Evolutionary conservation across 92 coral and sea anemone genomes (phyloP), one percentile per base, ranked within the genome.

Genomic region (Heliopora coerulea): DNA sequence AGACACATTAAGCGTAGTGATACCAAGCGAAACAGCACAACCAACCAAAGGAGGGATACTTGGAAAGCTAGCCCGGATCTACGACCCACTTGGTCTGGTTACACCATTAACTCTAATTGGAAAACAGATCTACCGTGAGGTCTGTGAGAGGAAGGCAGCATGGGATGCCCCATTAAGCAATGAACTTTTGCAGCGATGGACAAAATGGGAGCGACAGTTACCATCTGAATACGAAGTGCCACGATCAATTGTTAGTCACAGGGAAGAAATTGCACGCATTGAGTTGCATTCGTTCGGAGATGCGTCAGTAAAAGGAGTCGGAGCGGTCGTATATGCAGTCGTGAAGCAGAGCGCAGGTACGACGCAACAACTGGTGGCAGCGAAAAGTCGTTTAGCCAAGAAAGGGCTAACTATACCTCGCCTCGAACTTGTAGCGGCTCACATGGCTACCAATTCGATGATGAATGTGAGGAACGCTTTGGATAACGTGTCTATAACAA

Each of bases 21-120:
- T 62, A 10, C 73, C 81, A 7, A 24, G 29, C 30, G 73, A 48
- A 6, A 28, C 40, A 44, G 73, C 62, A 37, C 62, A 46, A 31
- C 62, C 70, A 62, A 50, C 73, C 59, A n/a, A 77, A 23, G 28
- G 81, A 18, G 81, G 73, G 5, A 63, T 77, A 49, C 81, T 77
- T 20, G 64, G 72, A 3, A 77, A 62, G 19, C 40, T 77, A 9
- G 73, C 81, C 41, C 37, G 46, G 18, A 77, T 77, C 14, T 62
- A 77, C 25, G 81, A 63, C 19, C 79, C 79, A 0, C 8, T 74
- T 21, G 79, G 79, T 18, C 32, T 74, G 12, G 30, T 74, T 57
- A 34, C 68, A 14, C 79, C 79, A 0, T 3, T 74, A 21, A 74
- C 79, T 10, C 68, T 74, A 19, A 20, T 7, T 8, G 56, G 72